Evolutionary conservation across 1,140 invertebrate species (phyloP).

Genomic region (Hyles vespertilio): DNA sequence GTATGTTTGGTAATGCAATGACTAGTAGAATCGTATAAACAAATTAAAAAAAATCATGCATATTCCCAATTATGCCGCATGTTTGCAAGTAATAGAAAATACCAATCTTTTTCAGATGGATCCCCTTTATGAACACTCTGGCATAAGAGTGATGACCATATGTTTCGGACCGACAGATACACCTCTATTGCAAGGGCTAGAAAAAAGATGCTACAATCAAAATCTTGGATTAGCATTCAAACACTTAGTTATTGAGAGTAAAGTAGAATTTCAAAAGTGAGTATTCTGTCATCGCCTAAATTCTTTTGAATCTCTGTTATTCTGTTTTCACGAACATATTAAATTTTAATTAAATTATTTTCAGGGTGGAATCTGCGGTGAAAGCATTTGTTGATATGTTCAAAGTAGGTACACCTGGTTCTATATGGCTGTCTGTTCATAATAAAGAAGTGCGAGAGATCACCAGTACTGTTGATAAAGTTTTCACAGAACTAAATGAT

Average conservation of each 20-base stretch:
- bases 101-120: slow-evolving; percentile 21
- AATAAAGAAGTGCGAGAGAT: slow-evolving; percentile 27
- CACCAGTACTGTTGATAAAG: slow-evolving; percentile 15
- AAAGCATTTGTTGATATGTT: slow-evolving; percentile 22
- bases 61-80: no score
- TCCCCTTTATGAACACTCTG: slow-evolving; percentile 32
- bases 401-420: slow-evolving; percentile 20
- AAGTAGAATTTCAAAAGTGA: slow-evolving; percentile 16
- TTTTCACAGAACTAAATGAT: slow-evolving; percentile 10
- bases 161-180: slow-evolving; percentile 37
- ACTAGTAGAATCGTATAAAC: no score
- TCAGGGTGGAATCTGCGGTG: slow-evolving; percentile 26
- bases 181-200: slow-evolving; percentile 25
- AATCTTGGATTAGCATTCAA: slow-evolving; percentile 11
- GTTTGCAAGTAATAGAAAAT: background rate
- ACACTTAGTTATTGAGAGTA: background rate
- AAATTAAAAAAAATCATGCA: no score
- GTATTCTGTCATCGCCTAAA: slow-evolving; percentile 1
- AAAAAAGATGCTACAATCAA: slow-evolving; percentile 17
- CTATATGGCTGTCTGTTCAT: slow-evolving; percentile 25
- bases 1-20: no score
- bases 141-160: slow-evolving; percentile 36
- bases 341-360: background rate
- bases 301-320: background rate
- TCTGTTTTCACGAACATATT: background rate